phyloP scores from a whole-genome alignment of 1,140 invertebrate species.

The Dreissena polymorpha region DNA sequence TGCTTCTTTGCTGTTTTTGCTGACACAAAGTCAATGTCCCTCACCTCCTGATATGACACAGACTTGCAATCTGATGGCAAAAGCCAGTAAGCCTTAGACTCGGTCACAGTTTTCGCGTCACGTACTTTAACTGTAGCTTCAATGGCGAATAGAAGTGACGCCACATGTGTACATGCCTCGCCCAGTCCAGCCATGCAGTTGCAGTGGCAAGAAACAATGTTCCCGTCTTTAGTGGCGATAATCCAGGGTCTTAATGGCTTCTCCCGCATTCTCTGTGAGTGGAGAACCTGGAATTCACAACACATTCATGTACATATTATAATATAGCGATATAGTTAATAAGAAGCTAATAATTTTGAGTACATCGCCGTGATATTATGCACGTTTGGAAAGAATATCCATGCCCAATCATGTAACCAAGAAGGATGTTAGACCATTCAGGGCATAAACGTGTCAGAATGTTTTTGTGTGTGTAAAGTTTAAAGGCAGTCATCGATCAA shows the following conservation, averaged over 20 bases:
- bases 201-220: conserved; percentile 3
- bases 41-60: not conserved
- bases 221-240: not conserved
- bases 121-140: not conserved
- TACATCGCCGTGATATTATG: no score
- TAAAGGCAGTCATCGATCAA: no score
- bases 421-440: no score
- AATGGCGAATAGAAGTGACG: conserved; percentile 9
- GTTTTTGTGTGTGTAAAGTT: no score
- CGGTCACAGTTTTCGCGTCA: conserved; percentile 2
- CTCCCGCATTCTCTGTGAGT: conserved; percentile 36
- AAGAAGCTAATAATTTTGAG: no score
- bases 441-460: no score
- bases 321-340: no score
- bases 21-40: conserved; percentile 17
- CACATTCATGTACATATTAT: no score
- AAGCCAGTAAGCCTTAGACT: conserved; percentile 30
- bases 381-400: no score
- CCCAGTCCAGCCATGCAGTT: conserved; percentile 31
- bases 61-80: conserved; percentile 13
- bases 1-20: conserved; percentile 21
- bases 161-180: conserved; percentile 25
- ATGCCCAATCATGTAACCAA: no score
- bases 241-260: conserved; percentile 1
- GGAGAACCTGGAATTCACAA: conserved; percentile 23